These are phyloP conservation scores for Acomys russatus DNA, from an alignment of 2,797 vertebrate genomes.

Conservation along the genomic window DNA sequence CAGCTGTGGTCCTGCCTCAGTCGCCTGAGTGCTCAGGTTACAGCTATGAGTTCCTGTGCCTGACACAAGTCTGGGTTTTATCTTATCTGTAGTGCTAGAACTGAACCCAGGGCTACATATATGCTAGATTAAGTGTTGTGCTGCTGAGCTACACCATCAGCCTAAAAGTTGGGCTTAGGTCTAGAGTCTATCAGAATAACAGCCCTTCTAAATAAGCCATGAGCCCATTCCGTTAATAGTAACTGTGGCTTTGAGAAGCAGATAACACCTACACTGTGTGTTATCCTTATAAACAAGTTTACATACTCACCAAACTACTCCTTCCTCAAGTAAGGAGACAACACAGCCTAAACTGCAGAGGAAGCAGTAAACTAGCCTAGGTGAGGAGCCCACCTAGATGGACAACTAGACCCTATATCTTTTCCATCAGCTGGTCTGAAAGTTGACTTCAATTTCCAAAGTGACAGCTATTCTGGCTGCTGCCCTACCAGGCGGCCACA, in stretches of 20 bases:
- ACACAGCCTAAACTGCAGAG: not conserved
- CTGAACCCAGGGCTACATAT: not conserved
- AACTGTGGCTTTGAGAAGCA: not conserved
- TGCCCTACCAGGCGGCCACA: slow-evolving; percentile 44
- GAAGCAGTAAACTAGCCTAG: not conserved
- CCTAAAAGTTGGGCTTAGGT: not conserved
- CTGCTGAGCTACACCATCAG: not conserved
- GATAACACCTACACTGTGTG: not conserved
- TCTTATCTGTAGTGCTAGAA: not conserved
- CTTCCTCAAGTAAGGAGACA: not conserved
- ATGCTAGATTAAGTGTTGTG: not conserved
- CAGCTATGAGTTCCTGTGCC: not conserved
- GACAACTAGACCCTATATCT: not conserved
- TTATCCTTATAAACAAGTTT: not conserved
- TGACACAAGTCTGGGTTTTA: not conserved
- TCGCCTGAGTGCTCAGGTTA: not conserved
- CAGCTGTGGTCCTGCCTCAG: not conserved
- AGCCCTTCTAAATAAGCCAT: slow-evolving; percentile 28
- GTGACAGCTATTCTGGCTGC: slow-evolving; percentile 51
- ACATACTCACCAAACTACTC: not conserved
- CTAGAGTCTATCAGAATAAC: not conserved
- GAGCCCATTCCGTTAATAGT: not conserved
- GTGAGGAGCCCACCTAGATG: not conserved
- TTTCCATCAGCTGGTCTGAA: slow-evolving; percentile 71
- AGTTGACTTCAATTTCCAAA: slow-evolving; percentile 69